Conservation (phyloP, 2,113 vertebrate species). For the Chinchilla lanigera region DNA sequence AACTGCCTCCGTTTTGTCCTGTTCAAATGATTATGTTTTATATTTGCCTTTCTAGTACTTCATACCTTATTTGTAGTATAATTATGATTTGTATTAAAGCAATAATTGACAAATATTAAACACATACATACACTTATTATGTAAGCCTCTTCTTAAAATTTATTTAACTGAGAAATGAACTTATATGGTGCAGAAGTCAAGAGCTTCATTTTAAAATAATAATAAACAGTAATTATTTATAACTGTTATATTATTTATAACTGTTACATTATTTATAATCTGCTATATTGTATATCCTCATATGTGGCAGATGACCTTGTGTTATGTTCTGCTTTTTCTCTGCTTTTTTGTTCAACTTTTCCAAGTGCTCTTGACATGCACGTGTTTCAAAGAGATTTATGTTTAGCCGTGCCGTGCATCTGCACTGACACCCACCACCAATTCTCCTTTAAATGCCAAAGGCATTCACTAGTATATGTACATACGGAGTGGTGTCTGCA, state of each 20-base stretch:
- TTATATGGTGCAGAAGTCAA: neutral
- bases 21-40: neutral
- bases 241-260: too few relatives aligned
- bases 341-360: slow-evolving; percentile 15
- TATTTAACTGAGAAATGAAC: neutral
- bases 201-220: neutral
- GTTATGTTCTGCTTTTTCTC: neutral
- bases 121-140: neutral
- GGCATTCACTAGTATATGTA: neutral
- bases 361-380: neutral
- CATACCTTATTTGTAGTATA: neutral
- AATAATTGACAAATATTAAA: neutral
- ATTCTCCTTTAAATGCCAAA: neutral
- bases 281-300: neutral
- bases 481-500: neutral
- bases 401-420: neutral
- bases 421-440: neutral
- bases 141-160: neutral
- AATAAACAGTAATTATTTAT: too few relatives aligned
- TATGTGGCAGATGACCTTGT: neutral
- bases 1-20: neutral
- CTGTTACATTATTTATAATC: too few relatives aligned
- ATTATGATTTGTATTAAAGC: neutral
- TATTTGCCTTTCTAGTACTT: neutral
- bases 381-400: neutral